Conservation (phyloP, 2,797 vertebrate genomes). For the Cossypha polioptera region DNA sequence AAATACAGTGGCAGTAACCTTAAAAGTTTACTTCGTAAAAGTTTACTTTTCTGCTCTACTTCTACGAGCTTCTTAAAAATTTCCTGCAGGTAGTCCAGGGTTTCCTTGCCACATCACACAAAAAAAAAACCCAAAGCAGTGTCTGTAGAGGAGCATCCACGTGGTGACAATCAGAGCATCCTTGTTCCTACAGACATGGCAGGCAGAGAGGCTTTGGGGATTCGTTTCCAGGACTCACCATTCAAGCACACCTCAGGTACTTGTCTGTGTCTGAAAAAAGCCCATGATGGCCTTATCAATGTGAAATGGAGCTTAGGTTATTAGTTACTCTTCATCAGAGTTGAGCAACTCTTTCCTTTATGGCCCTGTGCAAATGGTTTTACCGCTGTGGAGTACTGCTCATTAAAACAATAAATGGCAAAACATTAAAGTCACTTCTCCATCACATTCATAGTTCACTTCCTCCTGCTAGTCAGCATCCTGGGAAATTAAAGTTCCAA, state of each 20-base stretch:
- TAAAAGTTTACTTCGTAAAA: background rate
- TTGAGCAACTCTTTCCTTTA: background rate
- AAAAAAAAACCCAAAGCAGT: rapidly evolving
- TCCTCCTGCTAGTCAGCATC: background rate
- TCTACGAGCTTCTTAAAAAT: background rate
- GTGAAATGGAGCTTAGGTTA: background rate
- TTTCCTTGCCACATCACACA: background rate
- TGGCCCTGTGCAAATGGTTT: rapidly evolving
- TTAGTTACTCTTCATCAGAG: background rate
- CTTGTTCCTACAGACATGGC: rapidly evolving
- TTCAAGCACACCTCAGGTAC: rapidly evolving
- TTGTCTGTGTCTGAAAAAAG: background rate
- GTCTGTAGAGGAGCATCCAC: background rate
- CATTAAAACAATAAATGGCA: background rate
- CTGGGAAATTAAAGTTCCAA: background rate
- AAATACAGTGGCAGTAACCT: background rate
- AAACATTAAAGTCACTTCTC: background rate
- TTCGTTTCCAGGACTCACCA: background rate
- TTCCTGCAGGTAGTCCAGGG: background rate
- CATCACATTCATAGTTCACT: rapidly evolving
- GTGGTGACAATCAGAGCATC: background rate
- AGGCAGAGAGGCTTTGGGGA: background rate
- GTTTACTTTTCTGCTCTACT: background rate
- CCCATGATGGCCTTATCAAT: rapidly evolving
- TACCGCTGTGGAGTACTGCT: background rate